Conservation (phyloP, 64 coral and sea anemone genomes). For the Montipora cactus region DNA sequence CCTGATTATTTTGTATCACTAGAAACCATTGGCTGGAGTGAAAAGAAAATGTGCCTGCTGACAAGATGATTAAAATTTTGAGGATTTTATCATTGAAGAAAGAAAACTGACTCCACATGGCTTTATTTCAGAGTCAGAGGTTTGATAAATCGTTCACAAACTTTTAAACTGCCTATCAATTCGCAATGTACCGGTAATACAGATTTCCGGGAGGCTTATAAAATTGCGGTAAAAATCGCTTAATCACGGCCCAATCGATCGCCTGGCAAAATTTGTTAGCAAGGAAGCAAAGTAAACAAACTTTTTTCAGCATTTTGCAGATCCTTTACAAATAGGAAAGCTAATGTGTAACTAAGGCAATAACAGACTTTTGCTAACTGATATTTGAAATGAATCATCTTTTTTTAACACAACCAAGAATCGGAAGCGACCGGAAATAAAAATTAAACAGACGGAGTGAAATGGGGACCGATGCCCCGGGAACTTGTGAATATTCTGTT, state of each 20-base stretch:
- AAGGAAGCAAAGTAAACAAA: neutral
- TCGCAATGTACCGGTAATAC: neutral
- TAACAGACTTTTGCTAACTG: neutral
- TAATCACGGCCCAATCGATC: neutral
- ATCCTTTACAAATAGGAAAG: neutral
- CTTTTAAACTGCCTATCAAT: neutral
- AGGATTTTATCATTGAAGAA: neutral
- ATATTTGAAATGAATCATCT: neutral
- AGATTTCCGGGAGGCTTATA: neutral
- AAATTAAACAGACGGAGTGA: neutral
- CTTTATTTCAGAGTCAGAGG: neutral
- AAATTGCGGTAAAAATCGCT: neutral
- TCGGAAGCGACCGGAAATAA: neutral
- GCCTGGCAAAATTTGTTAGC: too few relatives aligned
- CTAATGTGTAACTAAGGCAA: neutral
- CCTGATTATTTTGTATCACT: slow-evolving; percentile 1
- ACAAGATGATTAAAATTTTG: too few relatives aligned
- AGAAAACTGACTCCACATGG: neutral
- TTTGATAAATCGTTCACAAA: neutral
- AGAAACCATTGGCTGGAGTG: too few relatives aligned
- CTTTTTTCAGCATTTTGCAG: neutral
- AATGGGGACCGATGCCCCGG: neutral
- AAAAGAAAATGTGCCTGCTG: too few relatives aligned
- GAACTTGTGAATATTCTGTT: neutral
- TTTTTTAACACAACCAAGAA: neutral